A percentile compares a stretch with the other conserved stretches of the same genome.
Evolutionary conservation across 2,888 invertebrate species (phyloP).

Genomic region (Ochropacha duplaris): DNA sequence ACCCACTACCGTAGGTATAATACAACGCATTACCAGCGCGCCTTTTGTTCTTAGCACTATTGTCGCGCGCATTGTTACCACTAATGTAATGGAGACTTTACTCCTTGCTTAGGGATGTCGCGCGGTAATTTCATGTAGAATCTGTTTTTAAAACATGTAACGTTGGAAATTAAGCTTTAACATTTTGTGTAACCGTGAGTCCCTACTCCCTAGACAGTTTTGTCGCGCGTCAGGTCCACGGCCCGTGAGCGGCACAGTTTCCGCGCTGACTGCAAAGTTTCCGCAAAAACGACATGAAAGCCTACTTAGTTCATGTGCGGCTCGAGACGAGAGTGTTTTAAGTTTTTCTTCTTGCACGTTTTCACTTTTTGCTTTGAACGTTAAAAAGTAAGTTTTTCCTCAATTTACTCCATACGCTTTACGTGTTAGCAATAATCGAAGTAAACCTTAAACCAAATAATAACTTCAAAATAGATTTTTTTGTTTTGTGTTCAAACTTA

Average conservation of each 20-base stretch:
- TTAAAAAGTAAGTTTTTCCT: background rate
- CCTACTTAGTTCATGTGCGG: background rate
- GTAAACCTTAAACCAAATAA: no score
- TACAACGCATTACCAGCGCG: background rate
- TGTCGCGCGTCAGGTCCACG: background rate
- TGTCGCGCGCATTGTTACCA: slow-evolving; percentile 2
- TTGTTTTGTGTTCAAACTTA: no score
- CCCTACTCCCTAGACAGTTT: background rate
- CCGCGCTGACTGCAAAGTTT: background rate
- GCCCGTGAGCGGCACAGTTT: background rate
- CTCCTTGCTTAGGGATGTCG: background rate
- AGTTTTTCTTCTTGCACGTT: background rate
- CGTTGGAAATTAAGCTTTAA: no score
- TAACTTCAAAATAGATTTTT: no score
- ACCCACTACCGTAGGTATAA: no score
- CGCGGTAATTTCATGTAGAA: background rate
- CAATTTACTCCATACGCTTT: no score
- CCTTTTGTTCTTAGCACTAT: background rate
- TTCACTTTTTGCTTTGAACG: background rate
- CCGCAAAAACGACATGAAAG: background rate
- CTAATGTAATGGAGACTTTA: slow-evolving; percentile 4
- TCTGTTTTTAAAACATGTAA: background rate
- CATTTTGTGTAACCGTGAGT: no score
- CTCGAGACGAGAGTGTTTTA: background rate
- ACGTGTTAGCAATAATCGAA: no score